phyloP scores from a whole-genome alignment of 2,888 invertebrate species.

The Escarpia spicata region DNA sequence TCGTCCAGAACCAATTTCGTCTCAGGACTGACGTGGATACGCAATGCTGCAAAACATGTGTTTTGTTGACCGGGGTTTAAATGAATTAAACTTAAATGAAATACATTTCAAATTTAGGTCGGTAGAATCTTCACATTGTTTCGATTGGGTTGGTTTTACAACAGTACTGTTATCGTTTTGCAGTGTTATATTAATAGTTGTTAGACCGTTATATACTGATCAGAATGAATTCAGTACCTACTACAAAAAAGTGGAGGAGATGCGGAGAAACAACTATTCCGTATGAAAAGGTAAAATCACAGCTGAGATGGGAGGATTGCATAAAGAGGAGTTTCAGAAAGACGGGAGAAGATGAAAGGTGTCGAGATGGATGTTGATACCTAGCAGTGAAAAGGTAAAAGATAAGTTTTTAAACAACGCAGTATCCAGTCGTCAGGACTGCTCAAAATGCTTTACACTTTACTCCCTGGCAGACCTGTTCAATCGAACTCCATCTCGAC shows the following conservation, averaged over 20 bases:
- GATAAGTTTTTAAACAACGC: no score
- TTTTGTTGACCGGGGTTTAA: background rate
- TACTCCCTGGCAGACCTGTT: no score
- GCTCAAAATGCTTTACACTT: no score
- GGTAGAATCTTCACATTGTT: background rate
- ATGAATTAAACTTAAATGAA: background rate
- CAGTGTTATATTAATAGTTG: background rate
- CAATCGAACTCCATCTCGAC: no score
- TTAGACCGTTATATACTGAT: background rate
- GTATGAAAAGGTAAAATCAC: no score
- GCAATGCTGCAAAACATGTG: conserved; percentile 44
- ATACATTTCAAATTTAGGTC: background rate
- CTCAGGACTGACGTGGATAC: conserved; percentile 58
- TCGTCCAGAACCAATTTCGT: conserved; percentile 48
- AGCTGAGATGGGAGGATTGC: no score
- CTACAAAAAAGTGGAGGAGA: background rate
- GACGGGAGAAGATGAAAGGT: no score
- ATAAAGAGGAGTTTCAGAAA: no score
- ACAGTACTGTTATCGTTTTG: background rate
- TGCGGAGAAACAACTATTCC: no score
- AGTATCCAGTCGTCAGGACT: no score
- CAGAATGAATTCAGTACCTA: background rate
- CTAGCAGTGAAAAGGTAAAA: no score
- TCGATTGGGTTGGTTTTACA: background rate
- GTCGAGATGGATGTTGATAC: no score